phyloP scores from a whole-genome alignment of 2,888 invertebrate genomes.

The Chrysotoxum bicinctum region DNA sequence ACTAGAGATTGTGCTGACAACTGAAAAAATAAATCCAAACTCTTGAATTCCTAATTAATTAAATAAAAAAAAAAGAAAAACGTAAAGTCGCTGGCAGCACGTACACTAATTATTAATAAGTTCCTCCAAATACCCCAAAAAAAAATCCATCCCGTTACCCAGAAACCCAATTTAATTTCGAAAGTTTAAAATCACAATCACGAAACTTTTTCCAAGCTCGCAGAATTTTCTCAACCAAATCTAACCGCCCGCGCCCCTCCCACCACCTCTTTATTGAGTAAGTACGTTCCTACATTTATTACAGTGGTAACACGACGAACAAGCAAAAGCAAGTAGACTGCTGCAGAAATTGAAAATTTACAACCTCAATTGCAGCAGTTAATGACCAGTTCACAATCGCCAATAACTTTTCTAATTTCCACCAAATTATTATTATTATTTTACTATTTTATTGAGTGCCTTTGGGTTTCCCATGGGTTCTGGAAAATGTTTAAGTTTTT shows the following conservation, averaged over 20 bases:
- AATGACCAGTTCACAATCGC: constrained; percentile 69
- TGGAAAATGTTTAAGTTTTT: not conserved
- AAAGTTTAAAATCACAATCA: constrained; percentile 43
- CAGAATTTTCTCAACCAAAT: not conserved
- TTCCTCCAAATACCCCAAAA: not conserved
- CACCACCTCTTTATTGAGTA: not conserved
- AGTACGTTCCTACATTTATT: constrained; percentile 22
- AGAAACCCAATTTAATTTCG: constrained; percentile 12
- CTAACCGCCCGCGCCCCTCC: not conserved
- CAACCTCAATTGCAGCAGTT: constrained; percentile 69
- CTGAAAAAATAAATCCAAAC: too few relatives aligned
- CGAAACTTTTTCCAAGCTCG: constrained; percentile 19
- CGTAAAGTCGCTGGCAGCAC: not conserved
- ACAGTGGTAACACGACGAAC: constrained; percentile 46
- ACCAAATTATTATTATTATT: constrained; percentile 69
- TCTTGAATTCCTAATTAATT: too few relatives aligned
- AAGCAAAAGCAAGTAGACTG: constrained; percentile 11
- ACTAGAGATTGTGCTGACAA: too few relatives aligned
- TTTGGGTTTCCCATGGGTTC: constrained; percentile 23
- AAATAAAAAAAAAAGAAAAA: constrained; percentile 1
- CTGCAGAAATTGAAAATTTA: constrained; percentile 67
- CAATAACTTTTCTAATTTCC: constrained; percentile 72
- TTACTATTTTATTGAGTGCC: constrained; percentile 69
- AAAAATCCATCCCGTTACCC: not conserved
- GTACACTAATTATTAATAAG: not conserved